Conservation (phyloP, 2,888 invertebrate genomes). For the Drosophila stalkeri region DNA sequence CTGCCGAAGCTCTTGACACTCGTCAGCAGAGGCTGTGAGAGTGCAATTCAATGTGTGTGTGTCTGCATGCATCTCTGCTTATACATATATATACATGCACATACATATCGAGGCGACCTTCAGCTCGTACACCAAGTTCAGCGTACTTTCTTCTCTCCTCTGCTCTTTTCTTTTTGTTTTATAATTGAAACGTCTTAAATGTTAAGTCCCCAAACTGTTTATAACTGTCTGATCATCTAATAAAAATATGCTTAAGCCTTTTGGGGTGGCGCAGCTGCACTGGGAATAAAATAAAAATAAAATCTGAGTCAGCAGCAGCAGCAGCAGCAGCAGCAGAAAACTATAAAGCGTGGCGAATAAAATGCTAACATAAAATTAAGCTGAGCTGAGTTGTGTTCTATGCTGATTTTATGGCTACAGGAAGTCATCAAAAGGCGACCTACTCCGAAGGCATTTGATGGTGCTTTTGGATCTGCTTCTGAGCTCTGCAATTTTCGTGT, state of each 20-base stretch:
- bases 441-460: neutral
- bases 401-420: constrained; percentile 54
- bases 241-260: neutral
- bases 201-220: neutral
- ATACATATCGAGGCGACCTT: no score
- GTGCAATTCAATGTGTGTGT: neutral
- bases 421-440: constrained; percentile 30
- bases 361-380: constrained; percentile 44
- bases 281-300: neutral
- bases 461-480: neutral
- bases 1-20: neutral
- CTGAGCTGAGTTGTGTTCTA: constrained; percentile 47
- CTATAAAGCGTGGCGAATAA: constrained; percentile 10
- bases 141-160: no score
- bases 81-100: no score
- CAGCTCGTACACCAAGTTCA: no score
- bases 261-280: neutral
- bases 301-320: constrained; percentile 26
- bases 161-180: neutral
- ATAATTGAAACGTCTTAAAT: neutral
- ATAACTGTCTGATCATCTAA: neutral
- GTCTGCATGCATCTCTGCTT: neutral
- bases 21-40: neutral
- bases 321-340: constrained; percentile 9
- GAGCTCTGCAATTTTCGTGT: constrained; percentile 38